phyloP scores from a whole-genome alignment of 1,140 invertebrate genomes.

The Dryas iulia region DNA sequence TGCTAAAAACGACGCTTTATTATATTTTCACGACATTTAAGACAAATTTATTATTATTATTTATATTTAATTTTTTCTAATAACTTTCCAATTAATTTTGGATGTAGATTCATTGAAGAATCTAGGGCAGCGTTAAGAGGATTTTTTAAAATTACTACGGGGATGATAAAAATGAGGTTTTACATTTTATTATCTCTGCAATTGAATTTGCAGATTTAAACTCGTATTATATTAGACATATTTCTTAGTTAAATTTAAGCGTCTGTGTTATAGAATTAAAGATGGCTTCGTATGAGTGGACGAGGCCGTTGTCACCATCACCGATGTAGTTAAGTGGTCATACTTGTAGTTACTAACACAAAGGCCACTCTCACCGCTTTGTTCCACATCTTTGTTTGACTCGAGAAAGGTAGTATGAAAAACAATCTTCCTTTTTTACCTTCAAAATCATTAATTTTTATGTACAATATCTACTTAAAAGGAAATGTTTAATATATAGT shows the following conservation, averaged over 20 bases:
- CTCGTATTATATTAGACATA: no score
- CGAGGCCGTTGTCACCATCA: slow-evolving; percentile 27
- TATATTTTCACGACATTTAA: no score
- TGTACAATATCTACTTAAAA: background rate
- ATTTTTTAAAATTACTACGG: no score
- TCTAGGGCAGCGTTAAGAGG: no score
- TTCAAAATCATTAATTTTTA: background rate
- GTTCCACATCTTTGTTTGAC: slow-evolving; percentile 72
- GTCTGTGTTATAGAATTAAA: slow-evolving; percentile 25
- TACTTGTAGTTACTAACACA: slow-evolving; percentile 61
- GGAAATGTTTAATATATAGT: background rate
- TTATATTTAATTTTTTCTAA: no score
- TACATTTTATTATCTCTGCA: no score
- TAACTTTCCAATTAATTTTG: no score
- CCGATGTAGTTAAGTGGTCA: slow-evolving; percentile 58
- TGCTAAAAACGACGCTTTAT: background rate
- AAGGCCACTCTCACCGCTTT: slow-evolving; percentile 70
- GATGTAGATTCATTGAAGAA: no score
- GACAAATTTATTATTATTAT: no score
- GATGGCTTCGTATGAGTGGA: slow-evolving; percentile 24
- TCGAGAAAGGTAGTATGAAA: slow-evolving; percentile 57
- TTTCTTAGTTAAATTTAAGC: no score
- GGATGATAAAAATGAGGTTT: no score
- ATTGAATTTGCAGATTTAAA: no score
- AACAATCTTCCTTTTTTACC: slow-evolving; percentile 25